These are phyloP conservation scores for Zaprionus bogoriensis DNA, from an alignment of 2,888 invertebrate genomes.

Conservation along the genomic window DNA sequence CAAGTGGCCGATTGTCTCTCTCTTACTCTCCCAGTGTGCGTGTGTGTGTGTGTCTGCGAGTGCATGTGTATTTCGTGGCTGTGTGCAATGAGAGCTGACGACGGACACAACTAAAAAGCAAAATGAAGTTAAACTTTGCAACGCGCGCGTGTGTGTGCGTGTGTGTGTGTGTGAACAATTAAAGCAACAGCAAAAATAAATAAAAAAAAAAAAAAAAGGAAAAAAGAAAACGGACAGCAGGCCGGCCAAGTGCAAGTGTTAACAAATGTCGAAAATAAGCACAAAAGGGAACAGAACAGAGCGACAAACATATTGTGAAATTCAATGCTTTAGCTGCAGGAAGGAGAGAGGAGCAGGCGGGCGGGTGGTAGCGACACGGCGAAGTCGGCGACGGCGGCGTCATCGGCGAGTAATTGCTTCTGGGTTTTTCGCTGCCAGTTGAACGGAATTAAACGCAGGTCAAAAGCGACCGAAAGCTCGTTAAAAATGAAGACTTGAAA, in stretches of 20 bases:
- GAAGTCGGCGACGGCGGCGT: conserved; percentile 18
- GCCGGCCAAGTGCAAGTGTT: conserved; percentile 46
- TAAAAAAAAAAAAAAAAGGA: conserved; percentile 50
- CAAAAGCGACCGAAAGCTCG: conserved; percentile 56
- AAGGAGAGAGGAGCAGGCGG: conserved; percentile 5
- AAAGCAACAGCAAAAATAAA: conserved; percentile 40
- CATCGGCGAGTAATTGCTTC: conserved; percentile 42
- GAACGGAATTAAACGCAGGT: conserved; percentile 50
- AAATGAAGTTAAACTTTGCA: conserved; percentile 49
- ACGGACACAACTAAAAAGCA: conserved; percentile 38
- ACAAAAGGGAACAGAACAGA: conserved; percentile 12
- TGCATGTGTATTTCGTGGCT: conserved; percentile 3
- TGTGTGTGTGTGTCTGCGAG: conserved; percentile 2
- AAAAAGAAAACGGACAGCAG: conserved; percentile 34
- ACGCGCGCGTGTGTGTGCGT: conserved; percentile 29
- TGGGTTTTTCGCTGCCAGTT: conserved; percentile 40
- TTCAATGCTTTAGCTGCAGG: conserved; percentile 39
- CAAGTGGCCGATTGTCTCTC: conserved; percentile 57
- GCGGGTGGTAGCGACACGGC: conserved; percentile 15
- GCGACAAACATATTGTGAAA: conserved; percentile 67
- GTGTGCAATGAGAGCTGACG: conserved; percentile 24
- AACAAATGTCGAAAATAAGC: conserved; percentile 19
- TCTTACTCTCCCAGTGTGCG: conserved; percentile 3
- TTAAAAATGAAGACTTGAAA: conserved; percentile 44
- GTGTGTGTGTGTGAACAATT: conserved; percentile 48